These are phyloP conservation scores for Sminthurides bifidus DNA, from an alignment of 1,140 invertebrate species.

Conservation along the genomic window DNA sequence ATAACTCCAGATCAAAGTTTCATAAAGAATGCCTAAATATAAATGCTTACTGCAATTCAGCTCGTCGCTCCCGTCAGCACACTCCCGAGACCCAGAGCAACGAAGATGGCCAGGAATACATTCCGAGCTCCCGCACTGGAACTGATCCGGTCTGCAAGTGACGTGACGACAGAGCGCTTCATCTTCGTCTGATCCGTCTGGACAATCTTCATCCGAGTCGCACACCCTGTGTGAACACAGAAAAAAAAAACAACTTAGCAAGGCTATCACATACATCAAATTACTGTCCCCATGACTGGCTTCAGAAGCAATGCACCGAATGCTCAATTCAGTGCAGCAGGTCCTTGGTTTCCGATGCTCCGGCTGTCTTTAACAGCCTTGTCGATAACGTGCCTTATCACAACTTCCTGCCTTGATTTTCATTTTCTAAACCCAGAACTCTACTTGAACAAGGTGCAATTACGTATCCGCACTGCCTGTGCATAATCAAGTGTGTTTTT, in stretches of 20 bases:
- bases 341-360: too few relatives aligned
- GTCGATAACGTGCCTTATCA: too few relatives aligned
- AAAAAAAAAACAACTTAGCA: not conserved
- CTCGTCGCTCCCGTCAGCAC: conserved; percentile 70
- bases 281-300: too few relatives aligned
- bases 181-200: conserved; percentile 66
- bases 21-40: not conserved
- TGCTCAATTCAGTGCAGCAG: too few relatives aligned
- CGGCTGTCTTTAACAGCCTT: too few relatives aligned
- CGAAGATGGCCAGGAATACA: conserved; percentile 71
- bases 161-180: conserved; percentile 54
- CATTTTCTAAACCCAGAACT: too few relatives aligned
- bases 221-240: conserved; percentile 1
- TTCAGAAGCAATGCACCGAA: too few relatives aligned
- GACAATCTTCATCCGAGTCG: conserved; percentile 57
- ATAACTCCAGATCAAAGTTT: not conserved
- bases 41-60: conserved; percentile 53
- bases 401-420: too few relatives aligned
- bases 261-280: too few relatives aligned
- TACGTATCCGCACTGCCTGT: too few relatives aligned
- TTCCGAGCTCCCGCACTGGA: conserved; percentile 62
- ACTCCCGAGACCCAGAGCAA: conserved; percentile 72
- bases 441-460: too few relatives aligned
- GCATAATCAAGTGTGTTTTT: too few relatives aligned
- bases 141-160: conserved; percentile 68